Evolutionary conservation across 2,113 vertebrate genomes (phyloP).

Genomic region (Fregetta grallaria): DNA sequence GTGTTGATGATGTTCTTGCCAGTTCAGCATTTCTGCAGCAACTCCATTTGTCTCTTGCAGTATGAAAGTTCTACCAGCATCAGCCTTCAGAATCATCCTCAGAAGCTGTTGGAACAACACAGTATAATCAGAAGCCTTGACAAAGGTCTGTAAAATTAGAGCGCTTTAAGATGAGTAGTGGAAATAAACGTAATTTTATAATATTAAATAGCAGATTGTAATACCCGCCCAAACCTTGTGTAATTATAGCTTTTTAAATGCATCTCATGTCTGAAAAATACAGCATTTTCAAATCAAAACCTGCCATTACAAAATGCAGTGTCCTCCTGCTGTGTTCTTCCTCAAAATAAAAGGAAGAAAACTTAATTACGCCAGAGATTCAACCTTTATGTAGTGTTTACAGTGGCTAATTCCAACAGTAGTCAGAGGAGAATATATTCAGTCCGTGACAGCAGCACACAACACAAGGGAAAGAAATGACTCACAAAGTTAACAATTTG

Average conservation of each 20-base stretch:
- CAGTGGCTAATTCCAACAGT: background rate
- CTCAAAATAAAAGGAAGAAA: conserved; percentile 26
- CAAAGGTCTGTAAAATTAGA: background rate
- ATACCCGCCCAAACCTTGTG: background rate
- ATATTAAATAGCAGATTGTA: background rate
- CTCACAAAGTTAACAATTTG: background rate
- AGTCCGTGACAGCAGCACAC: background rate
- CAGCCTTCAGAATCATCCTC: conserved; percentile 85
- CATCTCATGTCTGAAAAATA: background rate
- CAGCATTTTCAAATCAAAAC: background rate
- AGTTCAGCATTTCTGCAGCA: conserved; percentile 69
- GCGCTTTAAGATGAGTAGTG: background rate
- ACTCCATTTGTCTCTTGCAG: conserved; percentile 41
- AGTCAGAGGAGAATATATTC: background rate
- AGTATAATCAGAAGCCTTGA: conserved; percentile 50
- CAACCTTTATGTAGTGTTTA: background rate
- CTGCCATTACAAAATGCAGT: background rate
- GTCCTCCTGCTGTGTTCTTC: conserved; percentile 1
- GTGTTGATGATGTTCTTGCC: conserved; percentile 47
- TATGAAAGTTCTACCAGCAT: conserved; percentile 73
- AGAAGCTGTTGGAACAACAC: conserved; percentile 80
- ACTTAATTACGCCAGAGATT: conserved; percentile 8
- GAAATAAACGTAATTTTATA: background rate
- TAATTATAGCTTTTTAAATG: background rate
- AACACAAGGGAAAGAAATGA: background rate